phyloP scores from a whole-genome alignment of 2,797 vertebrate genomes.

The Syndactyla subalaris region DNA sequence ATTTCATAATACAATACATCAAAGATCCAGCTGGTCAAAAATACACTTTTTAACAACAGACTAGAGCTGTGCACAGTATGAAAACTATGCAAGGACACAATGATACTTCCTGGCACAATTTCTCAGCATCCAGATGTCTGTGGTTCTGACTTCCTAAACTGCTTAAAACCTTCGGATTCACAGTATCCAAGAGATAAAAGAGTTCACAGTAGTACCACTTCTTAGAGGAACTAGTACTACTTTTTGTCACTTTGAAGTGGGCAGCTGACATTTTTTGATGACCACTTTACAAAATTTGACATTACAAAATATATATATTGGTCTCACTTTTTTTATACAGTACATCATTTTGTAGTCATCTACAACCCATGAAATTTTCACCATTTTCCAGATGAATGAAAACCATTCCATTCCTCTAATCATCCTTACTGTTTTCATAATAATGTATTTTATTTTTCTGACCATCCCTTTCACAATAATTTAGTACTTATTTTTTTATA shows the following conservation, averaged over 20 bases:
- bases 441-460: background rate
- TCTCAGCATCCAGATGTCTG: background rate
- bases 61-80: background rate
- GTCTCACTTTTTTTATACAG: background rate
- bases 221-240: background rate
- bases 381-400: background rate
- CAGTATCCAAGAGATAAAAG: background rate
- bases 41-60: background rate
- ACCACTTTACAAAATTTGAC: background rate
- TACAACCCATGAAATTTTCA: background rate
- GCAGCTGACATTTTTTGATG: background rate
- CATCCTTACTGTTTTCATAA: background rate
- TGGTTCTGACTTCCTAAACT: background rate
- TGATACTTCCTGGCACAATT: background rate
- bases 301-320: background rate
- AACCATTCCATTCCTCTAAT: background rate
- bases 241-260: background rate
- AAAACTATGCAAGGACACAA: background rate
- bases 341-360: background rate
- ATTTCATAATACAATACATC: background rate
- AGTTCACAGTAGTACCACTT: background rate
- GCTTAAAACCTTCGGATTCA: background rate
- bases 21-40: background rate
- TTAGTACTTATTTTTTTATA: background rate
- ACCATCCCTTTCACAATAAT: background rate